Base-by-base conservation (phyloP, 2,797 vertebrate genomes). In the Salarias fasciatus region DNA sequence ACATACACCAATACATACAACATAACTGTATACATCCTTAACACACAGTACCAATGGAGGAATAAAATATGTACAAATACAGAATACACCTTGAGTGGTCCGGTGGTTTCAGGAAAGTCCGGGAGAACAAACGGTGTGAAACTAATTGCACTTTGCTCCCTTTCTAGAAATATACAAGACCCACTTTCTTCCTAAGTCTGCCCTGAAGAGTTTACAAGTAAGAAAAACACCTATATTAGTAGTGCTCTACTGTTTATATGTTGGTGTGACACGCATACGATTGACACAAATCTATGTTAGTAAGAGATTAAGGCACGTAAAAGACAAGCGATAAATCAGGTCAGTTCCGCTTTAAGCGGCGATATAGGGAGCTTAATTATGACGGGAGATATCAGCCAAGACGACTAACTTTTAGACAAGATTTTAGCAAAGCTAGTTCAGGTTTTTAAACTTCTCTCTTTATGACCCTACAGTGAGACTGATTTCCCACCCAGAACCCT, bases 401-500 rank as follows among this genome's bases (percentile, higher is more conserved):
- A 35, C 33, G 6, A 6, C 33, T 35, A 6, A 6, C 11, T 13
- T 6, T 41, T n/a, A 6, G 5, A 50, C 2, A 46, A 41, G 44
- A 5, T 49, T 41, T 24, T 24, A 24, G 18, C n/a, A n/a, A n/a
- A n/a, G n/a, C n/a, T n/a, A 24, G 3, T 44, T 47, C 5, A 12
- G 18, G 45, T 28, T 36, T 55, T 73, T 53, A 85, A 55, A 88
- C 82, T 36, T 86, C 82, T 18, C 66, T 77, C 64, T 83, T 79
- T 9, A 33, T 3, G 15, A 91, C 58, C 8, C 60, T 18, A 62
- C 88, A 88, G 46, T 80, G 44, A 28, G 88, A 89, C 28, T 88
- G 73, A 0, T 24, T 61, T 8, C 83, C 87, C 60, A 90, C 10
- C 90, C 89, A 92, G 58, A 92, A 90, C 11, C 87, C 89, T 9